Evolutionary conservation across 2,113 vertebrate genomes (phyloP).

Genomic region (Gymnocephalus cernua): DNA sequence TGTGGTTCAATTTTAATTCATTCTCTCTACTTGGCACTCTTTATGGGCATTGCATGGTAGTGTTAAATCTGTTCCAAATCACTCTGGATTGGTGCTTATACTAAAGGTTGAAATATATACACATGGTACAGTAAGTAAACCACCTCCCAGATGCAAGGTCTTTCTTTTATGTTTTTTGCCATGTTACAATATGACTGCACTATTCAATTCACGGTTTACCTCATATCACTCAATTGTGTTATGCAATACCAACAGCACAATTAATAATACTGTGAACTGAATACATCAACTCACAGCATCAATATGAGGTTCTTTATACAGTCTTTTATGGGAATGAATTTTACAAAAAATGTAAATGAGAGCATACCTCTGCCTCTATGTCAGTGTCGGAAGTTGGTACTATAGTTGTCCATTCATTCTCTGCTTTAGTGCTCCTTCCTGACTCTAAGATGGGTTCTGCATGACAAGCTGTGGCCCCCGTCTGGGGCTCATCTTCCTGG

Average conservation of each 20-base stretch:
- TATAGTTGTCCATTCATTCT: constrained; percentile 33
- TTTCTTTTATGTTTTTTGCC: constrained; percentile 4
- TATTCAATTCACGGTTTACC: neutral
- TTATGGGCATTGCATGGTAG: constrained; percentile 4
- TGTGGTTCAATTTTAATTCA: constrained; percentile 2
- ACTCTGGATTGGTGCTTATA: neutral
- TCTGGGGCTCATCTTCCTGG: constrained; percentile 19
- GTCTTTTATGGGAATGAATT: neutral
- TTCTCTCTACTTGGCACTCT: constrained; percentile 6
- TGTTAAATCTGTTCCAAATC: constrained; percentile 12
- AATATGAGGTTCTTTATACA: neutral
- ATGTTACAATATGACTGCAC: neutral
- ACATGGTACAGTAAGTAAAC: neutral
- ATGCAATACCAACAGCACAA: neutral
- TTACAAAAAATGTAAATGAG: constrained; percentile 9
- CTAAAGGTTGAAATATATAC: neutral
- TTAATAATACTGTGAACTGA: neutral
- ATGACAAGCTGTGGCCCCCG: neutral
- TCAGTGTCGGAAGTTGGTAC: constrained; percentile 23
- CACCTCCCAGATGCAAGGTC: neutral
- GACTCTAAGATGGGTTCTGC: constrained; percentile 29
- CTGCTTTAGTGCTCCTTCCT: constrained; percentile 38
- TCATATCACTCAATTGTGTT: neutral
- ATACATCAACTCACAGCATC: neutral
- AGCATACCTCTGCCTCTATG: constrained; percentile 72